A percentile compares a stretch with the other conserved stretches of the same genome.
These are phyloP conservation scores for Manis crassicaudata DNA, from an alignment of 2,797 vertebrate species.

Conservation along the genomic window DNA sequence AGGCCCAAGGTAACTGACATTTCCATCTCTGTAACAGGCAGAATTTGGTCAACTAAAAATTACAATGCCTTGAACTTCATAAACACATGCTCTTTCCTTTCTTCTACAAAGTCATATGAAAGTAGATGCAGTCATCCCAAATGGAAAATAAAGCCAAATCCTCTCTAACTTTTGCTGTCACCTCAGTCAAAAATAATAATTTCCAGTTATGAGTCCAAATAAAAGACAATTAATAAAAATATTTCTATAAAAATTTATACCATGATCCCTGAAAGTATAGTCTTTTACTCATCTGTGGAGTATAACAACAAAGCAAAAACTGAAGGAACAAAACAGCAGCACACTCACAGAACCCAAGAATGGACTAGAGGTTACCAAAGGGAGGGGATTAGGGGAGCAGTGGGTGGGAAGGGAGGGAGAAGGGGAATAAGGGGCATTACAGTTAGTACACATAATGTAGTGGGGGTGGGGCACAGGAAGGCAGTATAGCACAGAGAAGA, in stretches of 20 bases:
- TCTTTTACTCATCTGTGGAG: no score
- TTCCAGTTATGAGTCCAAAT: conserved; percentile 68
- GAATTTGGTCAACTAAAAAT: conserved; percentile 65
- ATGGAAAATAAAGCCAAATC: conserved; percentile 78
- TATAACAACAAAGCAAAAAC: no score
- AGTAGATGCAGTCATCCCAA: conserved; percentile 69
- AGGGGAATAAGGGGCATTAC: no score
- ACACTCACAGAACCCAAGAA: no score
- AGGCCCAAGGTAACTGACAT: conserved; percentile 13
- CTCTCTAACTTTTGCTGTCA: conserved; percentile 80
- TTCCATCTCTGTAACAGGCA: conserved; percentile 67
- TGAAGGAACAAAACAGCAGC: no score
- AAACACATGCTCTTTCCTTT: conserved; percentile 76
- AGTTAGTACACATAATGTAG: no score
- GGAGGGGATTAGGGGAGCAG: no score
- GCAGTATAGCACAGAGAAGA: no score
- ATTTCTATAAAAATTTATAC: conserved; percentile 62
- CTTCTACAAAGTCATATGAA: conserved; percentile 76
- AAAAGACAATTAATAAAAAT: conserved; percentile 77
- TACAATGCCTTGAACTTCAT: conserved; percentile 74
- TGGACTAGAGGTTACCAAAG: no score
- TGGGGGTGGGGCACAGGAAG: no score
- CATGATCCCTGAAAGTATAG: background rate
- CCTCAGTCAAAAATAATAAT: conserved; percentile 78
- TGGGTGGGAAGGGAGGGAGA: no score